Evolutionary conservation across 2,888 invertebrate species (phyloP).

Genomic region (Aphidoletes aphidimyza): DNA sequence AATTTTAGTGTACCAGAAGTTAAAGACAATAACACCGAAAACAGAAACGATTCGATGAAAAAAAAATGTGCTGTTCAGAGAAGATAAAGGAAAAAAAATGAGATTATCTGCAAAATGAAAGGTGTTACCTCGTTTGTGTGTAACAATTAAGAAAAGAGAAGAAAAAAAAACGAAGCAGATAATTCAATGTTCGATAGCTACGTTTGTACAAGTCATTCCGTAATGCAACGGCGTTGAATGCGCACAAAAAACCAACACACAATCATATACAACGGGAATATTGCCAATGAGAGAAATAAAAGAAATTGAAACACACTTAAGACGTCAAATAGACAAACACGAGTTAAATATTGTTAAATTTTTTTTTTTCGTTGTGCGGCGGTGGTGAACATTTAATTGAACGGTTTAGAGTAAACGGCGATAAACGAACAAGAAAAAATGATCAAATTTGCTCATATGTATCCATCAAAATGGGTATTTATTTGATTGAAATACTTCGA

Average conservation of each 20-base stretch:
- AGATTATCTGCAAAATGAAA: constrained; percentile 16
- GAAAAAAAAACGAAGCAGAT: not conserved
- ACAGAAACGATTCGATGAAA: too few species aligned
- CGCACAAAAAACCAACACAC: not conserved
- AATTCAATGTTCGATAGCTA: not conserved
- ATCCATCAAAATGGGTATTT: not conserved
- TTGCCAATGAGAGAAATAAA: not conserved
- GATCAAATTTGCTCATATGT: not conserved
- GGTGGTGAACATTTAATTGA: constrained; percentile 15
- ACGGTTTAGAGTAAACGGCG: constrained; percentile 8
- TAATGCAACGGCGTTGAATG: not conserved
- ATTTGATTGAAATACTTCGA: not conserved
- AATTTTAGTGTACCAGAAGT: constrained; percentile 10
- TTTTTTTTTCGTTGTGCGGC: too few species aligned
- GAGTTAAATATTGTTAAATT: not conserved
- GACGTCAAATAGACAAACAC: not conserved
- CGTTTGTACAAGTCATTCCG: not conserved
- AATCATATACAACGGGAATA: not conserved
- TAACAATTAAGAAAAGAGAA: not conserved
- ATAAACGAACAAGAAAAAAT: not conserved
- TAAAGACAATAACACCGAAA: constrained; percentile 8
- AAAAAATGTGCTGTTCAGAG: not conserved
- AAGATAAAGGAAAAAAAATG: not conserved
- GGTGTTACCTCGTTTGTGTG: not conserved
- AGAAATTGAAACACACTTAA: constrained; percentile 30